Evolutionary conservation across 1,140 invertebrate species (phyloP).

Genomic region (Bicyclus anynana): DNA sequence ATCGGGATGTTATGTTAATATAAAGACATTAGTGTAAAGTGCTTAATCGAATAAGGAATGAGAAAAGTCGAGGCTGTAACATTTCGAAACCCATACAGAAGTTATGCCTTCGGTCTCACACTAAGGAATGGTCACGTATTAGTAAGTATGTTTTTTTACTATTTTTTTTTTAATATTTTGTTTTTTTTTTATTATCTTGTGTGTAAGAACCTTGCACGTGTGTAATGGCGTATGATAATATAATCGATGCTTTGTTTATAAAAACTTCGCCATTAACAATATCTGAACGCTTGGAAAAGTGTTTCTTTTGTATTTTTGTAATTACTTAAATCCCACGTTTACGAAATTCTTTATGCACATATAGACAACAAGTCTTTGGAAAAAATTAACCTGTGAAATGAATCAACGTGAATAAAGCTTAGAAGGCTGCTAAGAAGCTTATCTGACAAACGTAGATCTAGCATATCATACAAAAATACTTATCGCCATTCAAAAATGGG

Average conservation of each 20-base stretch:
- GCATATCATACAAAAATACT: too few species aligned
- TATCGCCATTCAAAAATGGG: too few species aligned
- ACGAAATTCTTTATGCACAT: too few species aligned
- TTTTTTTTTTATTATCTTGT: background rate
- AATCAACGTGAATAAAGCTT: too few species aligned
- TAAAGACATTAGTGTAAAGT: constrained; percentile 13
- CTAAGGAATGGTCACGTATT: constrained; percentile 13
- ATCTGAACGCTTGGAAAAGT: background rate
- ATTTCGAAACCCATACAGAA: background rate
- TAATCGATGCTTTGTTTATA: background rate
- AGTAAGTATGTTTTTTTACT: constrained; percentile 3
- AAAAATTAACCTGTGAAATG: too few species aligned
- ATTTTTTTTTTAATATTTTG: background rate
- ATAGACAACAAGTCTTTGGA: too few species aligned
- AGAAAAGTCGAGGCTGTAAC: constrained; percentile 8
- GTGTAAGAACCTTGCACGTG: constrained; percentile 2
- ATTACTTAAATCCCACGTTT: too few species aligned
- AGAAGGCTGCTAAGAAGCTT: too few species aligned
- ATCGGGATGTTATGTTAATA: background rate
- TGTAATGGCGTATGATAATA: background rate
- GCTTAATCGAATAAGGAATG: constrained; percentile 16
- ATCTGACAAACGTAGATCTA: too few species aligned
- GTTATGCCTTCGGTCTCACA: background rate
- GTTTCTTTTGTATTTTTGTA: background rate
- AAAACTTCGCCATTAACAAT: background rate